Percentiles rank a stretch among this genome's conserved stretches.
These are phyloP conservation scores for Calliopsis andreniformis DNA, from an alignment of 1,140 invertebrate genomes.

Conservation along the genomic window DNA sequence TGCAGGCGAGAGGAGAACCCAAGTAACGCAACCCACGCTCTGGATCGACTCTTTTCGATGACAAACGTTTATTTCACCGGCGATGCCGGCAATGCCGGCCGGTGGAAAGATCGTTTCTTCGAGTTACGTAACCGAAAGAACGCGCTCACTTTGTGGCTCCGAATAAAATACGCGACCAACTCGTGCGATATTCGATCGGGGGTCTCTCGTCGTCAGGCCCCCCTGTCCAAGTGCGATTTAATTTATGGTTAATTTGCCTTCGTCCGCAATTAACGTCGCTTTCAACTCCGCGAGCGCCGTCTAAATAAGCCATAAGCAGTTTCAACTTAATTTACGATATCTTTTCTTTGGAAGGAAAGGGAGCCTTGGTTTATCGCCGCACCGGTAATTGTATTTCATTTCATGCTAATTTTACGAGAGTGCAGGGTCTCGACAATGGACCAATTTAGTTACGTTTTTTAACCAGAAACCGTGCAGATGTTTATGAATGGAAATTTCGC, in stretches of 20 bases:
- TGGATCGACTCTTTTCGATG: slow-evolving; percentile 30
- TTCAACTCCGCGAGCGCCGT: background rate
- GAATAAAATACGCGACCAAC: no score
- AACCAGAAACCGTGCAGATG: no score
- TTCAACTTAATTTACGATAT: background rate
- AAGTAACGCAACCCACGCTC: background rate
- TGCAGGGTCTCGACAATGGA: no score
- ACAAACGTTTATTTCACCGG: slow-evolving; percentile 10
- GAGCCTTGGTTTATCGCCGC: background rate
- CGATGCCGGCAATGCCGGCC: background rate
- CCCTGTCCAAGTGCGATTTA: background rate
- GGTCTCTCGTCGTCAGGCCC: background rate
- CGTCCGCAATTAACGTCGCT: slow-evolving; percentile 22
- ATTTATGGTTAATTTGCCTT: background rate
- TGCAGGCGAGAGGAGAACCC: no score
- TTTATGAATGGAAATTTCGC: no score
- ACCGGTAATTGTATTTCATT: background rate
- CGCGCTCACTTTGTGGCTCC: no score
- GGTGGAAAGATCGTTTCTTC: background rate
- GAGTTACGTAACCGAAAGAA: background rate
- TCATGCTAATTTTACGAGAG: background rate
- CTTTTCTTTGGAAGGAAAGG: background rate
- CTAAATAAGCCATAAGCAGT: background rate
- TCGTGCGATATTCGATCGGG: no score
- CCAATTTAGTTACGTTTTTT: no score